Evolutionary conservation across 1,140 invertebrate genomes (phyloP).

Genomic region (Venturia canescens): DNA sequence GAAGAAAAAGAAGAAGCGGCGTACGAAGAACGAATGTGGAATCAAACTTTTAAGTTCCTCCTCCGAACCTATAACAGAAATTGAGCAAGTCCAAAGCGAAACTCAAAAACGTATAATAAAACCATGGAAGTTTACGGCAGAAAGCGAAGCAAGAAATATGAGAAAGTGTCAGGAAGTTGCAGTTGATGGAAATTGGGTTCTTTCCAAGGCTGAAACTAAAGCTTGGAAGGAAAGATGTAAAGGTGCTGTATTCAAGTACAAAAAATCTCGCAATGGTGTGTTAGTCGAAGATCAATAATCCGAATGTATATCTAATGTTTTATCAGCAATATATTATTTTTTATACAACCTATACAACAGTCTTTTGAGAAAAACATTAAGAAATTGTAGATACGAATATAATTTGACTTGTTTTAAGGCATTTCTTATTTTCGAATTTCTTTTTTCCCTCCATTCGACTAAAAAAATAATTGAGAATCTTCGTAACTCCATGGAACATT

Average conservation of each 20-base stretch:
- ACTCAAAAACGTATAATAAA: slow-evolving; percentile 45
- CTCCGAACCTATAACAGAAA: slow-evolving; percentile 38
- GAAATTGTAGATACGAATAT: no score
- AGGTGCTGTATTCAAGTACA: slow-evolving; percentile 66
- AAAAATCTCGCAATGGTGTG: slow-evolving; percentile 60
- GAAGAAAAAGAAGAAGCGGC: slow-evolving; percentile 28
- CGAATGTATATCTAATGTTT: not conserved
- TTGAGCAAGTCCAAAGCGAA: slow-evolving; percentile 40
- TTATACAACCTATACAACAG: no score
- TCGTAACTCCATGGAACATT: no score
- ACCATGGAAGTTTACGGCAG: slow-evolving; percentile 42
- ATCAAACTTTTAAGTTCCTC: slow-evolving; percentile 65
- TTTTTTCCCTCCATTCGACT: no score
- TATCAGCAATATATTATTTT: no score
- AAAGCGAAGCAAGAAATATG: slow-evolving; percentile 27
- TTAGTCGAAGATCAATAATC: slow-evolving; percentile 56
- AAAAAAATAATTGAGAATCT: no score
- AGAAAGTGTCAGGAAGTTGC: slow-evolving; percentile 61
- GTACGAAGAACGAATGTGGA: slow-evolving; percentile 46
- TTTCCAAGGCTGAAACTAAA: slow-evolving; percentile 61
- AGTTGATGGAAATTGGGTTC: slow-evolving; percentile 60
- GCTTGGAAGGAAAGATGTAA: slow-evolving; percentile 61
- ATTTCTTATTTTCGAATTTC: no score
- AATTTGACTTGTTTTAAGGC: no score
- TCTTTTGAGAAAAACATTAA: no score